phyloP scores from a whole-genome alignment of 1,140 invertebrate genomes.

The Drosophila saltans region DNA sequence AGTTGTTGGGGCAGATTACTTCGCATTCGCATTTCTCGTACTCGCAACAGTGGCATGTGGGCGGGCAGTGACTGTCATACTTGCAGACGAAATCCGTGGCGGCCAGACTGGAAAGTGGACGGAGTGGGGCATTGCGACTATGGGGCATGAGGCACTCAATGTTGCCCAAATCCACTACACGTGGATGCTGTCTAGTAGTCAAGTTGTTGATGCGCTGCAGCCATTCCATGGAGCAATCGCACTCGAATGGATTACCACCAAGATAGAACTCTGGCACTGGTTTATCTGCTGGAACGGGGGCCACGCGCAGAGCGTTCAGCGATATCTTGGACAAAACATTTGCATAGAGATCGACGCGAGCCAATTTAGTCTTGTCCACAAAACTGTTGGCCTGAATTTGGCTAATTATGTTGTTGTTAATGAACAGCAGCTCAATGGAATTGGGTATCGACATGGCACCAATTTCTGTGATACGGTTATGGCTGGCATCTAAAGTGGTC shows the following conservation, averaged over 20 bases:
- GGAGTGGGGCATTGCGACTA: constrained; percentile 88
- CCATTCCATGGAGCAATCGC: constrained; percentile 95
- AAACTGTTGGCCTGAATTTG: constrained; percentile 91
- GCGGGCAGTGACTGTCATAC: constrained; percentile 91
- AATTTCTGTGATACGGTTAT: constrained; percentile 90
- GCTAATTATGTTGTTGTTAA: constrained; percentile 92
- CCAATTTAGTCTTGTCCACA: constrained; percentile 90
- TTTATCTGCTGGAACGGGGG: constrained; percentile 85
- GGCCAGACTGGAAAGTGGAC: constrained; percentile 88
- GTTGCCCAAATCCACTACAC: constrained; percentile 91
- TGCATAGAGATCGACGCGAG: constrained; percentile 92
- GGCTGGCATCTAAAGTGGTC: constrained; percentile 91
- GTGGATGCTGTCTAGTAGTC: constrained; percentile 89
- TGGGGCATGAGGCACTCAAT: constrained; percentile 92
- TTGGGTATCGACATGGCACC: constrained; percentile 89
- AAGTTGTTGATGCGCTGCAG: constrained; percentile 91
- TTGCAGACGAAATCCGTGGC: constrained; percentile 92
- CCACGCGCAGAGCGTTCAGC: constrained; percentile 89
- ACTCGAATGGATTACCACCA: constrained; percentile 93
- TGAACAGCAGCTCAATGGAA: constrained; percentile 90
- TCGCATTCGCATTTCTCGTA: constrained; percentile 94
- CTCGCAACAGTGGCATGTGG: constrained; percentile 93
- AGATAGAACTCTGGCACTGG: constrained; percentile 92
- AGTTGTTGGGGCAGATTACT: constrained; percentile 93
- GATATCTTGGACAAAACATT: constrained; percentile 92